These are phyloP conservation scores for Cheilosia impressa DNA, from an alignment of 2,888 invertebrate species.

Conservation along the genomic window DNA sequence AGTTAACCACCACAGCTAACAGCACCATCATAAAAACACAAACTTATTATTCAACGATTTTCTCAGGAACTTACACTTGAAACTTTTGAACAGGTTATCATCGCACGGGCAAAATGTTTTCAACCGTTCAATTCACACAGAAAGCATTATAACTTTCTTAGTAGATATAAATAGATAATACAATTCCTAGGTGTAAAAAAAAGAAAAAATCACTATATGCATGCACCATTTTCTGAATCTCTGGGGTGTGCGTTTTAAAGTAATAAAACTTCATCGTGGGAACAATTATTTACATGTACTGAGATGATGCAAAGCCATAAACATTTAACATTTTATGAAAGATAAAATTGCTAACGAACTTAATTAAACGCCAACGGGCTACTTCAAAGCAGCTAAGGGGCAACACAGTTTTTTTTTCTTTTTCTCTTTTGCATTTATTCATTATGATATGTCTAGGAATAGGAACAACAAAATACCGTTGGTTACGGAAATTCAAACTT, in stretches of 20 bases:
- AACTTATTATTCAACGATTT: slow-evolving; percentile 45
- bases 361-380: slow-evolving; percentile 41
- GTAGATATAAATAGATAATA: slow-evolving; percentile 6
- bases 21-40: slow-evolving; percentile 43
- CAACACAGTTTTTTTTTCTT: slow-evolving; percentile 6
- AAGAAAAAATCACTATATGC: not conserved
- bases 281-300: slow-evolving; percentile 40
- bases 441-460: not conserved
- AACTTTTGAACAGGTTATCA: slow-evolving; percentile 29
- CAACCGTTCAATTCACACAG: slow-evolving; percentile 37
- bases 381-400: not conserved
- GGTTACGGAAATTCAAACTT: slow-evolving; percentile 81
- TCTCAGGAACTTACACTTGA: slow-evolving; percentile 39
- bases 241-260: slow-evolving; percentile 18
- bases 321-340: slow-evolving; percentile 49
- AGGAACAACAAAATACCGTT: not conserved
- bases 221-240: not conserved
- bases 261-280: slow-evolving; percentile 52
- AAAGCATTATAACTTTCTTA: slow-evolving; percentile 27
- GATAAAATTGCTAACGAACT: slow-evolving; percentile 62
- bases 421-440: not conserved
- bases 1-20: slow-evolving; percentile 27
- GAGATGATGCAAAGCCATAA: slow-evolving; percentile 29
- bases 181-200: not conserved
- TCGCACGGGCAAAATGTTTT: slow-evolving; percentile 4